Conservation (phyloP, 2,888 invertebrate species). For the Patella ulyssiponensis region DNA sequence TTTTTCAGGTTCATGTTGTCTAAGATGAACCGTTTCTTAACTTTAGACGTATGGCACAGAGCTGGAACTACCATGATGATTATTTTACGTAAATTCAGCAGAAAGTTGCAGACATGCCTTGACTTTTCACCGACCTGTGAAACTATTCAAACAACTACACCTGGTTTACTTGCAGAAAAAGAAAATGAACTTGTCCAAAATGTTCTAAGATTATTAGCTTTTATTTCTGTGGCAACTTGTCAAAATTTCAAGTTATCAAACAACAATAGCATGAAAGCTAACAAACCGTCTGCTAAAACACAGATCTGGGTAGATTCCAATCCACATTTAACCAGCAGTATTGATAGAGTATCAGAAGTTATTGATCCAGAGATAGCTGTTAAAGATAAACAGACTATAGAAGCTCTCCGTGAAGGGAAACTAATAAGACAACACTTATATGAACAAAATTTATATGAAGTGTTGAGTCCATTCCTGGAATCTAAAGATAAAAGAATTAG, state of each 20-base stretch:
- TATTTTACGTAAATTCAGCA: constrained; percentile 40
- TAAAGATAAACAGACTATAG: constrained; percentile 14
- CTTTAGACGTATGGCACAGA: constrained; percentile 50
- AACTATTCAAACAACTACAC: too few species aligned
- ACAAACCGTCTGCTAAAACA: constrained; percentile 8
- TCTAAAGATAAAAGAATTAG: constrained; percentile 26
- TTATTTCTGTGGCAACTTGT: constrained; percentile 21
- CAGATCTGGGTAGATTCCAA: constrained; percentile 43
- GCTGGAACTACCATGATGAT: constrained; percentile 41
- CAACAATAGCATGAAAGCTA: background rate
- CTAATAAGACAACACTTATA: constrained; percentile 49
- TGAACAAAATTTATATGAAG: constrained; percentile 32
- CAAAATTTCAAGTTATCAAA: background rate
- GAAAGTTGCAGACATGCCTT: constrained; percentile 26
- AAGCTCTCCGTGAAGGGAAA: constrained; percentile 48
- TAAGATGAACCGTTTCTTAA: constrained; percentile 45
- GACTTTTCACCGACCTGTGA: too few species aligned
- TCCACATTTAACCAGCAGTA: constrained; percentile 39
- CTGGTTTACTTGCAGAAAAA: background rate
- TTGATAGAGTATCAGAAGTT: background rate
- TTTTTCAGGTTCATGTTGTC: constrained; percentile 42
- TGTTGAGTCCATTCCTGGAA: constrained; percentile 22
- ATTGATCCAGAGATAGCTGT: background rate
- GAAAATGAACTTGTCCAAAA: constrained; percentile 14
- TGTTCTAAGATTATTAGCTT: constrained; percentile 21